phyloP scores from a whole-genome alignment of 2,113 vertebrate species.

The Nicator chloris region DNA sequence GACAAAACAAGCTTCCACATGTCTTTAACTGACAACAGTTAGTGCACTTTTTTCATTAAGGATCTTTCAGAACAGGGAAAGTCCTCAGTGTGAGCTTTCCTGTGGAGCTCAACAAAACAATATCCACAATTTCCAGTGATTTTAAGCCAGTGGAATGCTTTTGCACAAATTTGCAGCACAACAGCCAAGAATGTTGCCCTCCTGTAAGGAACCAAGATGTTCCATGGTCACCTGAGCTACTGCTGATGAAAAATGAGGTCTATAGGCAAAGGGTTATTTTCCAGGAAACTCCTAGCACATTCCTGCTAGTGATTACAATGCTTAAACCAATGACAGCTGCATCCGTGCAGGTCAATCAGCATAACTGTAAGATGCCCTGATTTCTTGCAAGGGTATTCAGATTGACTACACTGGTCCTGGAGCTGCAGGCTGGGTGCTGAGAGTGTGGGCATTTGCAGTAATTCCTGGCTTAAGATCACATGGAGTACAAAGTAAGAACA shows the following conservation, averaged over 20 bases:
- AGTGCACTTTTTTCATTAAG: neutral
- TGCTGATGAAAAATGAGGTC: neutral
- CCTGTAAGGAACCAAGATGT: neutral
- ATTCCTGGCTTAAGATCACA: neutral
- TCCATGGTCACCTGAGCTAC: neutral
- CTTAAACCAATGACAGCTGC: neutral
- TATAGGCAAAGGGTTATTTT: neutral
- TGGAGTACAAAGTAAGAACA: neutral
- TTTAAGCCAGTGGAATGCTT: neutral
- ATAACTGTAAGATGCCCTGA: neutral
- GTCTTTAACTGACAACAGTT: neutral
- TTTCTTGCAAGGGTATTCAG: neutral
- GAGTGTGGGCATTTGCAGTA: no score
- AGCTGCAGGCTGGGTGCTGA: neutral
- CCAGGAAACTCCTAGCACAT: neutral
- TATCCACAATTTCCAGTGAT: neutral
- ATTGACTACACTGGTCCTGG: neutral
- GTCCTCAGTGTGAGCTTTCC: neutral
- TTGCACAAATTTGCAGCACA: neutral
- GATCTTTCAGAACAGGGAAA: neutral
- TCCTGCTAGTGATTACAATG: neutral
- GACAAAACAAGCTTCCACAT: neutral
- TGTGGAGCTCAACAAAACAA: neutral
- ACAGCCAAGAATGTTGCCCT: neutral
- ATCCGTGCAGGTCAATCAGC: neutral